Evolutionary conservation across 2,113 vertebrate genomes (phyloP).

Genomic region (Salvelinus fontinalis): DNA sequence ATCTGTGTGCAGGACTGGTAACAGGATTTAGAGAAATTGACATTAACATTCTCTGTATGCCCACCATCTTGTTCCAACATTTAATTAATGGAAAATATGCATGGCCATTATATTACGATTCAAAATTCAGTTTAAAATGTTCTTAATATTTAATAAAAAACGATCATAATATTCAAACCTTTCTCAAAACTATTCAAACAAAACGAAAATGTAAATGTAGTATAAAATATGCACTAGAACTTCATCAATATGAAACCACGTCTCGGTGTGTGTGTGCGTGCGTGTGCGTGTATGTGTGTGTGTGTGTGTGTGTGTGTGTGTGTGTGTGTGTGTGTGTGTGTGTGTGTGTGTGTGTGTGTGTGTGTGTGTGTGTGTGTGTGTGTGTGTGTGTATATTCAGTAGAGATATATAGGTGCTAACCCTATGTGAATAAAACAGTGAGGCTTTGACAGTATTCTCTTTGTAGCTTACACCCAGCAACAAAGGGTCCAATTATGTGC

Average conservation of each 20-base stretch:
- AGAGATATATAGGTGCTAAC: too few species aligned
- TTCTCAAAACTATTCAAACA: too few species aligned
- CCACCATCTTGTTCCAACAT: neutral
- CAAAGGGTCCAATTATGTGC: neutral
- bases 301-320: too few species aligned
- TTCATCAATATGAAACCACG: neutral
- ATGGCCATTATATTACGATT: neutral
- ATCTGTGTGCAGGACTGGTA: neutral
- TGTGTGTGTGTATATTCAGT: too few species aligned
- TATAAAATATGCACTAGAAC: neutral
- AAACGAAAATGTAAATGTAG: neutral
- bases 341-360: too few species aligned
- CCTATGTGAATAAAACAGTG: neutral
- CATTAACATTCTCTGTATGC: neutral
- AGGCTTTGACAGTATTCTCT: neutral
- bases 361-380: too few species aligned
- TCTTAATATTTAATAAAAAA: neutral
- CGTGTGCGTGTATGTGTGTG: too few species aligned
- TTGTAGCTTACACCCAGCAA: neutral
- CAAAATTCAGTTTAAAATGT: neutral
- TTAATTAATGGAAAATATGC: neutral
- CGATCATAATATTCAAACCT: neutral
- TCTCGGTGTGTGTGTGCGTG: neutral
- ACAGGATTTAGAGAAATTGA: neutral
- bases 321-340: too few species aligned